Percentiles rank a stretch among this genome's conserved stretches.
Evolutionary conservation across 2,797 vertebrate species (phyloP).

Genomic region (Philypnodon macrostomus): DNA sequence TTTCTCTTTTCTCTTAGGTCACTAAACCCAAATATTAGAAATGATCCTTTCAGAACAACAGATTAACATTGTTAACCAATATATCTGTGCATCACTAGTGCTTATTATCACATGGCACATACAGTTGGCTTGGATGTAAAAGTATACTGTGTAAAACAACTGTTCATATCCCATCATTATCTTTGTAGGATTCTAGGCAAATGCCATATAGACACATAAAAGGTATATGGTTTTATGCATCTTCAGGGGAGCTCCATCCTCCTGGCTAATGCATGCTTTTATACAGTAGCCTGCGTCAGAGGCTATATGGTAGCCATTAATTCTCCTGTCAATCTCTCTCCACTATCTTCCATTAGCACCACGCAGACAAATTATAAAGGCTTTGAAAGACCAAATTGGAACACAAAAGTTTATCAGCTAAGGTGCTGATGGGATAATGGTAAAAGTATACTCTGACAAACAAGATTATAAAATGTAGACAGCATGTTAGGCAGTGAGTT

Average conservation of each 20-base stretch:
- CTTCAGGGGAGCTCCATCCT: constrained; percentile 8
- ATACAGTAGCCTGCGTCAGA: constrained; percentile 16
- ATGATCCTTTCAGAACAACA: no score
- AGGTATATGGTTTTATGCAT: constrained; percentile 5
- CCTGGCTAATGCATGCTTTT: constrained; percentile 24
- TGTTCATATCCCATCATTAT: constrained; percentile 2
- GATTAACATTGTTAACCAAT: no score
- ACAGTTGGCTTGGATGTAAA: background rate
- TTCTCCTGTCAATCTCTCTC: constrained; percentile 7
- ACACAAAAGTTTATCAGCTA: constrained; percentile 2
- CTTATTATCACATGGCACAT: no score
- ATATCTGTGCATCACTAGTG: no score
- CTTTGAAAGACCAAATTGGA: constrained; percentile 12
- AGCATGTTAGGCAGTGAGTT: no score
- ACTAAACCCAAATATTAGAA: no score
- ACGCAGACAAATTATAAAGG: background rate
- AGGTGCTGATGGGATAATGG: constrained; percentile 11
- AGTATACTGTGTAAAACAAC: background rate
- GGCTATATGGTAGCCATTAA: constrained; percentile 13
- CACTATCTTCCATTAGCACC: constrained; percentile 14
- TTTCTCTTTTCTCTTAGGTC: no score
- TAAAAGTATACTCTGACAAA: background rate
- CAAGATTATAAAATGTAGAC: background rate
- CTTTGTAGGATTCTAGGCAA: background rate
- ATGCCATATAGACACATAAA: background rate